Evolutionary conservation across 2,113 vertebrate species (phyloP).

Genomic region (Petaurus breviceps): DNA sequence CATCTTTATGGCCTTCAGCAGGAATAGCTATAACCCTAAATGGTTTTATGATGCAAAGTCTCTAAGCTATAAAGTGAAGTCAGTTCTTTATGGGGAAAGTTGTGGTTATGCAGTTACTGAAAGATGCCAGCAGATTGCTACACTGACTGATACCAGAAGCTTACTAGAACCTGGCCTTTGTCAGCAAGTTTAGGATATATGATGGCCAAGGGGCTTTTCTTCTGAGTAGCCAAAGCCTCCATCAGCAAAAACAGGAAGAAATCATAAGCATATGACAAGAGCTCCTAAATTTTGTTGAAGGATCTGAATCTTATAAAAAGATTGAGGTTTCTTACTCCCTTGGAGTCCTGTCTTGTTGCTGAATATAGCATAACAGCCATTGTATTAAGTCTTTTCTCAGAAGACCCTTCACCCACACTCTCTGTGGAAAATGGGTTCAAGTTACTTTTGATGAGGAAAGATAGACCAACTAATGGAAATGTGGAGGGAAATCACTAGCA

Average conservation of each 20-base stretch:
- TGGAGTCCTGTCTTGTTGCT: not conserved
- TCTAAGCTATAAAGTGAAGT: not conserved
- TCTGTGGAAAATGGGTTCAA: not conserved
- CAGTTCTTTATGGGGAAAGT: not conserved
- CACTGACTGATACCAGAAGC: not conserved
- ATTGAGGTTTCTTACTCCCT: not conserved
- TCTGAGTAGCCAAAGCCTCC: not conserved
- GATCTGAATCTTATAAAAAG: not conserved
- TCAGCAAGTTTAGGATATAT: no score
- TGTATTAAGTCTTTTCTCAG: not conserved
- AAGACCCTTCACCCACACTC: not conserved
- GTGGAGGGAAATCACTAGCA: not conserved
- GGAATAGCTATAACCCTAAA: constrained; percentile 15
- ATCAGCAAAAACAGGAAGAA: not conserved
- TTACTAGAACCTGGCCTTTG: not conserved
- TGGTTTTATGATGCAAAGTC: not conserved
- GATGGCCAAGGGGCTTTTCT: not conserved
- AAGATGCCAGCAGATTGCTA: not conserved
- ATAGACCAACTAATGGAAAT: not conserved
- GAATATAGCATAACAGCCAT: not conserved
- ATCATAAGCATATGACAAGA: not conserved
- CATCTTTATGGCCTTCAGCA: constrained; percentile 24
- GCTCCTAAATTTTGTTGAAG: not conserved
- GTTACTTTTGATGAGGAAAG: not conserved
- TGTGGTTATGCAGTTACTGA: not conserved